Conservation (phyloP, 2,888 invertebrate genomes). For the Anoncus sp. region DNA sequence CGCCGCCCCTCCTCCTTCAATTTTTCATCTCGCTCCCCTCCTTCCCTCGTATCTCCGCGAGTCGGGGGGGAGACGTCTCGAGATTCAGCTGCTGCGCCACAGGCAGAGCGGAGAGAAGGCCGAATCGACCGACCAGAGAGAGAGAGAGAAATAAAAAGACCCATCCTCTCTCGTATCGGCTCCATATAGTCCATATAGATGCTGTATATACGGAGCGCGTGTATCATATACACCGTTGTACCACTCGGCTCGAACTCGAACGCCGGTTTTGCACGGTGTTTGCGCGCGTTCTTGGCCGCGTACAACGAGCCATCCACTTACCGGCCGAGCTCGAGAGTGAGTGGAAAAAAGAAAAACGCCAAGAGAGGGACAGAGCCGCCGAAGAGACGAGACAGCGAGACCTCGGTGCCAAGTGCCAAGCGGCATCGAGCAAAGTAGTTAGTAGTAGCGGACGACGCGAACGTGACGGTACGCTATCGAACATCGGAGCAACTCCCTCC, state of each 20-base stretch:
- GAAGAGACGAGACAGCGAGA: conserved; percentile 32
- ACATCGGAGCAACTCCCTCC: conserved; percentile 17
- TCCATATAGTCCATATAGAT: too few relatives aligned
- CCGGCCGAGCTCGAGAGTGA: conserved; percentile 53
- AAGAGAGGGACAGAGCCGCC: conserved; percentile 49
- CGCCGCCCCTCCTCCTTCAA: conserved; percentile 30
- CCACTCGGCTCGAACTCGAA: conserved; percentile 51
- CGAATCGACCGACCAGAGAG: conserved; percentile 57
- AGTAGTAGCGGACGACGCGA: conserved; percentile 55
- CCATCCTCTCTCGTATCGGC: conserved; percentile 38
- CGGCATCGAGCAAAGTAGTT: conserved; percentile 57
- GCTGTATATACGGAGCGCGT: conserved; percentile 4
- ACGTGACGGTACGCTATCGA: conserved; percentile 19
- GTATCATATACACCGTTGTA: conserved; percentile 29
- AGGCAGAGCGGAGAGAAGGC: conserved; percentile 57
- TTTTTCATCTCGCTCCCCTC: conserved; percentile 13
- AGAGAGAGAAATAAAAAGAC: conserved; percentile 22
- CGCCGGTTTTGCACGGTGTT: conserved; percentile 44
- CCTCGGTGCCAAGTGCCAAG: conserved; percentile 44
- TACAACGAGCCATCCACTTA: conserved; percentile 64
- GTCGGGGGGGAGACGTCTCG: conserved; percentile 57
- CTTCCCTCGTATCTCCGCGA: conserved; percentile 8
- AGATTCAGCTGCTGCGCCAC: conserved; percentile 62
- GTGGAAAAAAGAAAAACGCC: not conserved
- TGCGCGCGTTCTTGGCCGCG: conserved; percentile 48